phyloP scores from a whole-genome alignment of 2,113 vertebrate species.

The Telmatochromis sp. region DNA sequence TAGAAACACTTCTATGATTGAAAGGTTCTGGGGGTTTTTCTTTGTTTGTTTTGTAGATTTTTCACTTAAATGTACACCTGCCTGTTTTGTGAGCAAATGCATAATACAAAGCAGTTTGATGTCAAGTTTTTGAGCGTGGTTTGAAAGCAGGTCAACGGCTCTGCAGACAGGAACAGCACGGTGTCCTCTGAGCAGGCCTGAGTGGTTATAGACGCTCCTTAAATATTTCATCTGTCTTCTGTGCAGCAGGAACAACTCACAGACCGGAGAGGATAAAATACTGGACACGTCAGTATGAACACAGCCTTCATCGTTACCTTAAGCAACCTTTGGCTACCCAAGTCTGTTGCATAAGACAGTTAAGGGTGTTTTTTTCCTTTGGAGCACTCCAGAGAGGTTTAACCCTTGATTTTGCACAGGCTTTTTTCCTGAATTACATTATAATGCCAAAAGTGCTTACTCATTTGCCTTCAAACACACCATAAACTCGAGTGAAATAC shows the following conservation, averaged over 20 bases:
- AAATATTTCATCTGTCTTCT: slow-evolving; percentile 41
- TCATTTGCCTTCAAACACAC: background rate
- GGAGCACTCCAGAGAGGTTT: background rate
- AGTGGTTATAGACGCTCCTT: slow-evolving; percentile 9
- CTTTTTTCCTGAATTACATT: background rate
- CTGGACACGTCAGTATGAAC: background rate
- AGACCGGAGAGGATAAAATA: background rate
- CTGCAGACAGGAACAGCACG: background rate
- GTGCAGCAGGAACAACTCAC: background rate
- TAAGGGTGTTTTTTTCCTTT: background rate
- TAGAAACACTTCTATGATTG: background rate
- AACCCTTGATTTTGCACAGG: background rate
- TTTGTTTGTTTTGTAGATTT: background rate
- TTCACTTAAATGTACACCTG: background rate
- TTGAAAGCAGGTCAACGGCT: slow-evolving; percentile 39
- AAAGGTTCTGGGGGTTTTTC: rapidly evolving
- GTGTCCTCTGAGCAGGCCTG: background rate
- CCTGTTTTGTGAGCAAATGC: background rate
- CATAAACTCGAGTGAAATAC: background rate
- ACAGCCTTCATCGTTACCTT: background rate
- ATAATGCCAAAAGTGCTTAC: background rate
- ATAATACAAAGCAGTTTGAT: background rate
- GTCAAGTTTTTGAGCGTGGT: background rate
- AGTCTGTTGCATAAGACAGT: background rate
- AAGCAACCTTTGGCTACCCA: background rate